Base-by-base conservation (phyloP, 2,797 vertebrate genomes). In the Heliangelus exortis region DNA sequence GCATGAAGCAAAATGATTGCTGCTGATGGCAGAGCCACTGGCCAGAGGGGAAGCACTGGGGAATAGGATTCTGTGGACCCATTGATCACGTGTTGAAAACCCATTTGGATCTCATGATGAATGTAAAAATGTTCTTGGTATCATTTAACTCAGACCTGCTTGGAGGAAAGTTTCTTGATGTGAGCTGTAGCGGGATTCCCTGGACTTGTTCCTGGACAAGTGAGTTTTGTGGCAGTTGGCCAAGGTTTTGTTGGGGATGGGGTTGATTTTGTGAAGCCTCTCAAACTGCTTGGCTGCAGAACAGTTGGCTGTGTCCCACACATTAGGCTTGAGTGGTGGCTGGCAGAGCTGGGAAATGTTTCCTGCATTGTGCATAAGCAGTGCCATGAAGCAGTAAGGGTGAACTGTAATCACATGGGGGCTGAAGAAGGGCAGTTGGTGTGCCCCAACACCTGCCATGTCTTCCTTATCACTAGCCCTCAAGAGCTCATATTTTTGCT, bases 51-150 rank as follows among this genome's bases (percentile, higher is more conserved):
- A 91, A 79, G 76, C 87, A 59, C 89, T 68, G 92, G 87, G 78
- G 57, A 83, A 83, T 93, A 96, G 95, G 92, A 95, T 93, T 96
- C 95, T 95, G 74, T 96, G 89, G 92, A 97, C 92, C 90, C 89
- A 92, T 26, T 87, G 94, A 94, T 91, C 16, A 2, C 1, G 26
- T 96, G 57, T 92, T 95, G 93, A 93, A 96, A 95, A 96, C 73
- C 94, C 95, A 93, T 96, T 95, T 96, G 95, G 95, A 97, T 96
- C 84, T 95, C 91, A 84, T 91, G 81, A 92, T 95, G 96, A 97
- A 96, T 97, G 94, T 97, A 96, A 93, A 94, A 92, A 88, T 93
- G 80, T 96, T 94, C 91, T 96, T 85, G 79, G 74, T 90, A 85
- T 78, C 77, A 85, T 95, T 93, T 96, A 90, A 90, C 93, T 96